Percentiles rank a stretch among this genome's conserved stretches.
phyloP scores from a whole-genome alignment of 2,113 vertebrate species.

The Dolichallabes microphthalmus region DNA sequence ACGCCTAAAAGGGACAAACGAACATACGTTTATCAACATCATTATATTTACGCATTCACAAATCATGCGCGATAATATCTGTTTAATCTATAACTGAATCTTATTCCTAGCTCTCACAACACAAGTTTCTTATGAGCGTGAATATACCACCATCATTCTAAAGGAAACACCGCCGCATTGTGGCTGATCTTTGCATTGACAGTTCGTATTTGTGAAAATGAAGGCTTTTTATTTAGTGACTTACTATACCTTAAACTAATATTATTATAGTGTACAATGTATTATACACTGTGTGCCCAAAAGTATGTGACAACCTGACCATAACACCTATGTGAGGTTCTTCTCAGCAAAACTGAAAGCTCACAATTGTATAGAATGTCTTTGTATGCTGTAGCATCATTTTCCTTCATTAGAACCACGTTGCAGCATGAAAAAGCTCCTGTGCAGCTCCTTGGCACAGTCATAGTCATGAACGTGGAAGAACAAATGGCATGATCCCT shows the following conservation, averaged over 20 bases:
- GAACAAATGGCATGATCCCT: neutral
- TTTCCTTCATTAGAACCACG: neutral
- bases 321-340: neutral
- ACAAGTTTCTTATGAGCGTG: neutral
- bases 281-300: neutral
- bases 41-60: neutral
- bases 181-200: neutral
- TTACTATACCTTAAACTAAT: neutral
- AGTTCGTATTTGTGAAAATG: neutral
- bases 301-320: neutral
- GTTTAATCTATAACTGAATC: neutral
- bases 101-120: neutral
- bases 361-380: neutral
- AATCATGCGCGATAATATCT: neutral
- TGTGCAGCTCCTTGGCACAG: neutral
- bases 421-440: neutral
- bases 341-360: neutral
- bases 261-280: neutral
- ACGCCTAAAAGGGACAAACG: constrained; percentile 54
- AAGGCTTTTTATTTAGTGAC: neutral
- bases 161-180: constrained; percentile 35
- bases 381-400: neutral
- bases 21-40: neutral
- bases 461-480: neutral
- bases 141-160: neutral